Evolutionary conservation across 2,888 invertebrate species (phyloP), one percentile per base, ranked within the genome.

Genomic region (Polyploca ridens): DNA sequence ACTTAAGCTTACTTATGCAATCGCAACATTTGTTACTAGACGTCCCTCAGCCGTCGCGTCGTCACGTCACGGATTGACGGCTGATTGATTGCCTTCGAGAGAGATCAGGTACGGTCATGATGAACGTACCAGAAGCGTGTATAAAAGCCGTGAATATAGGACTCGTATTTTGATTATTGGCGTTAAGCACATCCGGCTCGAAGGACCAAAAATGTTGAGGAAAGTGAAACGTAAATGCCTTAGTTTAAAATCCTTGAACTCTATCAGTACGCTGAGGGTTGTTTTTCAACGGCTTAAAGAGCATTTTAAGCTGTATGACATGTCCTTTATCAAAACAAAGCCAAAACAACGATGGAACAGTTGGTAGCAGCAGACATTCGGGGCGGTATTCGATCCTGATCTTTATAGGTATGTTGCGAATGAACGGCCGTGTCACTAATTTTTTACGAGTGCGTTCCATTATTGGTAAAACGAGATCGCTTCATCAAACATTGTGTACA

Each of bases 51-150:
- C 54, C 54, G 19, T 54, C 19, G 19, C 54, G 19, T 19, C 54
- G 49, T 69, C 58, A 68, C 69, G 74, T 70, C 69, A 65, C 58
- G 61, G 63, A 66, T 66, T 70, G 73, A 67, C 69, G 65, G 60
- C 68, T 75, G 76, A 76, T 77, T 76, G 76, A 76, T 76, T 63
- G 62, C 67, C 46, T 33, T 16, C 61, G 61, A 66, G 64, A 66
- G 68, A 66, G 68, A 71, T 72, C 71, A 71, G 66, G 67, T 65
- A 68, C 54, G 62, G 58, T 19, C 63, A 62, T 76, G 71, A 77
- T 69, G 64, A 68, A 71, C 64, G 72, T 16, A 10, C 10, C 19
- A 19, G 10, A 10, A 19, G 8, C 16, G 6, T 3, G 54, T 10
- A 54, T 54, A 10, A 54, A n/a, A 8, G 54, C 54, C 7, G 10